phyloP scores from a whole-genome alignment of 2,888 invertebrate genomes.

The Agrotis puta region DNA sequence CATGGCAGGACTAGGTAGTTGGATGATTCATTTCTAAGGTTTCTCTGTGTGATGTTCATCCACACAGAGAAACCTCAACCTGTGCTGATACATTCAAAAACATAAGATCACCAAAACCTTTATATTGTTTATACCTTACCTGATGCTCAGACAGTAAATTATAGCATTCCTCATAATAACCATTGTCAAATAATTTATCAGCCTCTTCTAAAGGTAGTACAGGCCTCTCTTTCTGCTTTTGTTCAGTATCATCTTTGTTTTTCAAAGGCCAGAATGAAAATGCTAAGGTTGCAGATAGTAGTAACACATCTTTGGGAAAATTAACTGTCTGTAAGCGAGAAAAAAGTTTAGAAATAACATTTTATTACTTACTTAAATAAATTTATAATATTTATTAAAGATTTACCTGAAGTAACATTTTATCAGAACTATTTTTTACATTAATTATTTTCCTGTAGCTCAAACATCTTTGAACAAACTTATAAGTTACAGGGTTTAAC shows the following conservation, averaged over 20 bases:
- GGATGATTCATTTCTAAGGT: too few relatives aligned
- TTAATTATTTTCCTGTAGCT: constrained; percentile 25
- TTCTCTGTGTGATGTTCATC: too few relatives aligned
- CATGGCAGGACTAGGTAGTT: too few relatives aligned
- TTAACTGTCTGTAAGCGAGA: constrained; percentile 49
- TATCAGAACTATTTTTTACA: constrained; percentile 22
- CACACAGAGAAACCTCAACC: too few relatives aligned
- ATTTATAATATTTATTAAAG: neutral
- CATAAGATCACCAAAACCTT: neutral
- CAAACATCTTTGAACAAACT: constrained; percentile 40
- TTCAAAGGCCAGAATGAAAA: constrained; percentile 82
- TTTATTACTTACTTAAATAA: too few relatives aligned
- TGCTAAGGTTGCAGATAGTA: constrained; percentile 69
- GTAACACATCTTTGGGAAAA: constrained; percentile 43
- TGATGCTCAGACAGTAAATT: constrained; percentile 90
- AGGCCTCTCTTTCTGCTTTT: constrained; percentile 70
- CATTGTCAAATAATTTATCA: constrained; percentile 92
- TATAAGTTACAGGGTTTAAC: constrained; percentile 51
- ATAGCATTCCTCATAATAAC: constrained; percentile 92
- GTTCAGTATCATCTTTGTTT: constrained; percentile 62
- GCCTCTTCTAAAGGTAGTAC: constrained; percentile 88
- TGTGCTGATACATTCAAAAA: too few relatives aligned
- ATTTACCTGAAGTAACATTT: constrained; percentile 36
- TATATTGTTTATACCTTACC: constrained; percentile 77
- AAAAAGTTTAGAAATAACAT: neutral